These are phyloP conservation scores for Halcyon leucocephala DNA, from an alignment of 2,797 vertebrate species.

Conservation along the genomic window DNA sequence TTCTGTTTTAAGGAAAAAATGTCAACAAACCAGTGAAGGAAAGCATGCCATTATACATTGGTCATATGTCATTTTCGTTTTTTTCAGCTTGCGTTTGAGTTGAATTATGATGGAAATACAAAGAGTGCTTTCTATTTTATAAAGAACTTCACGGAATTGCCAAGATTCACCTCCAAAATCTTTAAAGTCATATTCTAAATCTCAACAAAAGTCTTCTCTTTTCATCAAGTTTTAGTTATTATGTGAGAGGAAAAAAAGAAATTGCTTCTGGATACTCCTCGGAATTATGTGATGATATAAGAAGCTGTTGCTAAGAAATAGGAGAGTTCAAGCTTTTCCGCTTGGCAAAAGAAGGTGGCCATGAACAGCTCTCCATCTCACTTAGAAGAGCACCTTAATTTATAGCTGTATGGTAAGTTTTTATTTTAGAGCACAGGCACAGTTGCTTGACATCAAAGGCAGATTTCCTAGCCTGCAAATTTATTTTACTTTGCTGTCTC, in stretches of 20 bases:
- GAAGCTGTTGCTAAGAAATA: constrained; percentile 35
- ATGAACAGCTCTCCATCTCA: neutral
- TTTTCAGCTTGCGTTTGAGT: neutral
- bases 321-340: constrained; percentile 25
- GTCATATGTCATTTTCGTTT: neutral
- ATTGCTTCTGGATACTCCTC: constrained; percentile 60
- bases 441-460: constrained; percentile 39
- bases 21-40: neutral
- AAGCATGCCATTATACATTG: neutral
- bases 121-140: constrained; percentile 24
- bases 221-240: constrained; percentile 42
- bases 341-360: neutral
- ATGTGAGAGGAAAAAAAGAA: constrained; percentile 27
- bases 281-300: constrained; percentile 46
- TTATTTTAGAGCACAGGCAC: constrained; percentile 7
- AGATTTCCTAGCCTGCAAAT: constrained; percentile 18
- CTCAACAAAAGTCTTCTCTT: constrained; percentile 30
- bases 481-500: constrained; percentile 28
- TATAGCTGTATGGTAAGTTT: neutral
- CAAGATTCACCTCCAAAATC: constrained; percentile 37
- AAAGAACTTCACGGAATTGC: constrained; percentile 26
- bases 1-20: neutral
- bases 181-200: constrained; percentile 63
- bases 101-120: constrained; percentile 12
- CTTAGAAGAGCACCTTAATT: constrained; percentile 24